These are phyloP conservation scores for Varanus salvator DNA, from an alignment of 2,113 vertebrate species.

Conservation along the genomic window DNA sequence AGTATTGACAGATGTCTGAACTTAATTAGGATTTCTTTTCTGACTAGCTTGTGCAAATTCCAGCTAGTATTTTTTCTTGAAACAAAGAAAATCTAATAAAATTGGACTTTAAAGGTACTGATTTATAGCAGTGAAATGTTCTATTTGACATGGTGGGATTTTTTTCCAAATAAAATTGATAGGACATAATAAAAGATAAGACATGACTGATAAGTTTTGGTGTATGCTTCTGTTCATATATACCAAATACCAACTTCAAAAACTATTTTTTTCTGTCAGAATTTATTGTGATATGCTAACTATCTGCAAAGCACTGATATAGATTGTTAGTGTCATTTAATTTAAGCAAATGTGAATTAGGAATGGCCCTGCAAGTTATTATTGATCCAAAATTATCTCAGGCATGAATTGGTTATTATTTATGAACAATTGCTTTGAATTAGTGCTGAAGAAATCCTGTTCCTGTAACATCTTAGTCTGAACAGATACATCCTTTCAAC, in stretches of 20 bases:
- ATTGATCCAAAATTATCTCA: background rate
- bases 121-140: background rate
- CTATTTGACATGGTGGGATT: background rate
- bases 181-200: background rate
- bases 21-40: background rate
- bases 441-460: background rate
- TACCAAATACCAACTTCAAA: background rate
- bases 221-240: no score
- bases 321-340: background rate
- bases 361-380: fast-evolving
- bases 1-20: background rate
- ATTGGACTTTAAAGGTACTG: no score
- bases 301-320: background rate
- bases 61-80: background rate
- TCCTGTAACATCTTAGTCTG: background rate
- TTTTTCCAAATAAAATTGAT: background rate
- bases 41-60: background rate
- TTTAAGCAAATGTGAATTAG: background rate
- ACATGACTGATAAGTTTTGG: background rate
- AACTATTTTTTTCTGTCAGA: fast-evolving
- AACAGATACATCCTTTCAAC: background rate
- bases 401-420: fast-evolving
- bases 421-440: background rate
- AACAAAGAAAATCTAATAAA: background rate
- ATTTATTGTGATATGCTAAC: fast-evolving